Conservation (phyloP, 2,113 vertebrate genomes). For the Gymnobelideus leadbeateri region DNA sequence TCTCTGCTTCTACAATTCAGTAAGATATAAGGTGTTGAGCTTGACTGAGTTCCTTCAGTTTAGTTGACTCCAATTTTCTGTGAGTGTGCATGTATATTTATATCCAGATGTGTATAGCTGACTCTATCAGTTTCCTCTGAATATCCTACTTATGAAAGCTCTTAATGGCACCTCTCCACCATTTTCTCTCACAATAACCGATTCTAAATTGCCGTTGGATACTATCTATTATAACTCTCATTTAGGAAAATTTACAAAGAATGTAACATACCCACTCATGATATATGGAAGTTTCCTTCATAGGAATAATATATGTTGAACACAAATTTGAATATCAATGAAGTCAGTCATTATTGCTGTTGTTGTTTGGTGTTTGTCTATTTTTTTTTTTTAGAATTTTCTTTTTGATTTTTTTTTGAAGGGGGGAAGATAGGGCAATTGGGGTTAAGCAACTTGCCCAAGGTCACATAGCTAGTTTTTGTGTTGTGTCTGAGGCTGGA, state of each 20-base stretch:
- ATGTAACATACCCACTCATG: constrained; percentile 2
- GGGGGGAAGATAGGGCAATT: too few relatives aligned
- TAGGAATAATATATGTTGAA: constrained; percentile 24
- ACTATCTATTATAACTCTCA: neutral
- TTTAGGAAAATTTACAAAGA: constrained; percentile 30
- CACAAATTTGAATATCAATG: constrained; percentile 17
- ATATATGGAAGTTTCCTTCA: constrained; percentile 36
- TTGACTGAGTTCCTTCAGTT: neutral
- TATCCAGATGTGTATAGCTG: neutral
- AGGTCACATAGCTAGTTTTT: too few relatives aligned
- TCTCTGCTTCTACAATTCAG: neutral
- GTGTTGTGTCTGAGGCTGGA: too few relatives aligned
- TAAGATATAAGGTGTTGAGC: neutral
- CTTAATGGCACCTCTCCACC: neutral
- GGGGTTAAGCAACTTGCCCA: too few relatives aligned
- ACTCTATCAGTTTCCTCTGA: neutral
- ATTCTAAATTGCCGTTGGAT: neutral
- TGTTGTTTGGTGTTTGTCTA: constrained; percentile 36
- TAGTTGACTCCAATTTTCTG: neutral
- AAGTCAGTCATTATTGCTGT: constrained; percentile 37
- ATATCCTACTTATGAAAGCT: neutral
- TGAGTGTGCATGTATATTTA: neutral
- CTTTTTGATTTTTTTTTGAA: too few relatives aligned
- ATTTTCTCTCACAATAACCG: neutral
- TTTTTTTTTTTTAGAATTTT: neutral